These are phyloP conservation scores for Hymenochirus boettgeri DNA, from an alignment of 2,113 vertebrate species.

Conservation along the genomic window DNA sequence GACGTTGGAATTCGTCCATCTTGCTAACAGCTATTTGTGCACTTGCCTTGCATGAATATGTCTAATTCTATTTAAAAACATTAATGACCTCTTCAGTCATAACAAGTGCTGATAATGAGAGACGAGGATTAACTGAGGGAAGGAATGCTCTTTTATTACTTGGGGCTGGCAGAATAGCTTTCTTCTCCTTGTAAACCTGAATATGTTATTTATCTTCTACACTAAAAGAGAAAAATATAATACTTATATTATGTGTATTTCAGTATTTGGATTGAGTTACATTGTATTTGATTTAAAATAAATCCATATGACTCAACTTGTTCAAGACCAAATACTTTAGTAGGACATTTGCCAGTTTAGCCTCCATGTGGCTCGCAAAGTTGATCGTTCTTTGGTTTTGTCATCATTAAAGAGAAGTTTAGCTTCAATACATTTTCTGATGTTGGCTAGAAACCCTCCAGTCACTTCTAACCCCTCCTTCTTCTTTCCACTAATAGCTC, in stretches of 20 bases:
- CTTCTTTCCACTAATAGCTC: too few species aligned
- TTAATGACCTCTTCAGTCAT: slow-evolving; percentile 29
- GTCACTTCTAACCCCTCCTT: too few species aligned
- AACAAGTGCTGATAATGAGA: slow-evolving; percentile 18
- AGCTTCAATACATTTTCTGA: too few species aligned
- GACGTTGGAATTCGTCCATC: slow-evolving; percentile 12
- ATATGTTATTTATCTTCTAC: slow-evolving; percentile 4
- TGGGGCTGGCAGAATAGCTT: background rate
- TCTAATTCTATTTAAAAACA: slow-evolving; percentile 32
- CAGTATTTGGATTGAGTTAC: background rate
- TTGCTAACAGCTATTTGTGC: slow-evolving; percentile 28
- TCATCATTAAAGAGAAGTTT: too few species aligned
- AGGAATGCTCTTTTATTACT: slow-evolving; percentile 23
- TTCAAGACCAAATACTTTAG: too few species aligned
- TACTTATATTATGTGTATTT: background rate
- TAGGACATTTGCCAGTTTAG: too few species aligned
- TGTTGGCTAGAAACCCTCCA: too few species aligned
- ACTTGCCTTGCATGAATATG: slow-evolving; percentile 22
- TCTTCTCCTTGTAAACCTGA: slow-evolving; percentile 1
- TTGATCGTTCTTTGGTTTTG: too few species aligned
- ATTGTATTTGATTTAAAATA: too few species aligned
- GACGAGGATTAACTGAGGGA: slow-evolving; percentile 13
- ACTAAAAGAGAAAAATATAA: slow-evolving; percentile 2
- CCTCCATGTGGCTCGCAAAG: too few species aligned
- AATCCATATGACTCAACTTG: too few species aligned